phyloP scores from a whole-genome alignment of 2,888 invertebrate species.

The Melanotus villosus region DNA sequence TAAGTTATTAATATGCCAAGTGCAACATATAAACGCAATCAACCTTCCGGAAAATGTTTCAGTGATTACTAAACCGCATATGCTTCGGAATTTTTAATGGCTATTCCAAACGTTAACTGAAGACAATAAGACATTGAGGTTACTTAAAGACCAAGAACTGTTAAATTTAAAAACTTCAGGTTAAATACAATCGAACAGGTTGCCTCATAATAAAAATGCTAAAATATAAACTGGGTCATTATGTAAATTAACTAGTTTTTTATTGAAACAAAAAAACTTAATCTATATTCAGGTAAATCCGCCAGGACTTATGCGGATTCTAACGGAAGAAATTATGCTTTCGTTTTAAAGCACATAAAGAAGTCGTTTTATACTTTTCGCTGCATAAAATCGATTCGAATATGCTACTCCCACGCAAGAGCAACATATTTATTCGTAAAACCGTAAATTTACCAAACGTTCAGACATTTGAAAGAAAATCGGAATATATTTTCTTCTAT shows the following conservation, averaged over 20 bases:
- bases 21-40: slow-evolving; percentile 6
- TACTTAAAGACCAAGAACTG: no score
- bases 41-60: background rate
- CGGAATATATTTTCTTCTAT: background rate
- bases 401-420: background rate
- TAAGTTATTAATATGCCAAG: slow-evolving; percentile 1
- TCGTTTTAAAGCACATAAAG: background rate
- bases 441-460: background rate
- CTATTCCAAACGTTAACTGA: no score
- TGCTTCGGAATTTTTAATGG: no score
- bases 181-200: no score
- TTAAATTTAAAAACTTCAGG: no score
- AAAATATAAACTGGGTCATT: no score
- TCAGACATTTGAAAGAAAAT: background rate
- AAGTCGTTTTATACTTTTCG: background rate
- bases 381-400: slow-evolving; percentile 5
- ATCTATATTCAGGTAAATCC: no score
- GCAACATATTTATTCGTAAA: slow-evolving; percentile 2
- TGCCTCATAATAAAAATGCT: no score
- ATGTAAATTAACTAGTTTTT: no score
- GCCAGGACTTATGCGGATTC: no score
- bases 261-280: no score
- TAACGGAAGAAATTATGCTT: background rate
- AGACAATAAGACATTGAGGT: no score
- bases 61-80: background rate